Base-by-base conservation (phyloP, 1,140 invertebrate genomes). In the Rhagoletis pomonella region DNA sequence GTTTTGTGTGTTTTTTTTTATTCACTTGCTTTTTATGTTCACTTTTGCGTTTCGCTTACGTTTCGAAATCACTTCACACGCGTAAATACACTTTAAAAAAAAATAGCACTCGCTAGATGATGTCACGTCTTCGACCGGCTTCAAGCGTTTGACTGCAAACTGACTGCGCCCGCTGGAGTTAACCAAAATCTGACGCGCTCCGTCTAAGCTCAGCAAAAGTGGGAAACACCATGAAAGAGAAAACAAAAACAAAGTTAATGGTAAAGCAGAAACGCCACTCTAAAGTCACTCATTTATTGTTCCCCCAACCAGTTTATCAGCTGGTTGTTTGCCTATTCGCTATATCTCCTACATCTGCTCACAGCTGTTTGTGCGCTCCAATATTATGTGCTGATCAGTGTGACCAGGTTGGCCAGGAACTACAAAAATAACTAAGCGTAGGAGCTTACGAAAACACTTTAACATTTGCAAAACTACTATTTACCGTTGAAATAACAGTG, bases 101-200 rank as follows among this genome's bases (percentile, higher is more conserved):
- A 47, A 81, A 81, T 81, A 81, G 29, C 73, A 81, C 73, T 55
- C 73, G 73, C 9, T 81, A 6, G n/a, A 81, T 81, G 73, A 81
- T 81, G 73, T 81, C 73, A 81, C 73, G 73, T 81, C 73, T 81
- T 81, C 73, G 47, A 81, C 73, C 73, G 73, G 73, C 73, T 81
- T 81, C 47, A 81, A 81, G 73, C 73, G 73, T 81, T 81, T 81
- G 73, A 81, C 73, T 81, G 73, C 14, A 81, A 81, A 58, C 73
- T 55, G 47, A 47, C 19, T 55, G 73, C 73, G 73, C 9, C 47
- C 47, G 47, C 73, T 81, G 73, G 73, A 81, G 73, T 81, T 81
- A 81, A 81, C 73, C 73, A 81, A 81, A 81, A 81, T 81, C 47
- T 47, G 29, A 9, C 19, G n/a, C 73, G 73, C 47, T 81, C 47